phyloP scores from a whole-genome alignment of 1,140 invertebrate genomes.

The Lepidostoma basale region DNA sequence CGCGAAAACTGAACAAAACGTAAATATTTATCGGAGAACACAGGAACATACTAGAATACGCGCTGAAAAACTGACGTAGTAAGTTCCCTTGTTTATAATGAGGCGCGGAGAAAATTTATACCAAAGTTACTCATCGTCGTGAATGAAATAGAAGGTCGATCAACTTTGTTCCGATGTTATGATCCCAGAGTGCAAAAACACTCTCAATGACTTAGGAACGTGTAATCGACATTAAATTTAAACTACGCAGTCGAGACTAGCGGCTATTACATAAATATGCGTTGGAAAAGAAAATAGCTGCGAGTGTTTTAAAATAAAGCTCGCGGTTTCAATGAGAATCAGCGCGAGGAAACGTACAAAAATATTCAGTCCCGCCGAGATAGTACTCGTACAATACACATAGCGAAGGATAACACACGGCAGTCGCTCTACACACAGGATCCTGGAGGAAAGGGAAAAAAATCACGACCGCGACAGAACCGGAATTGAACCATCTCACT shows the following conservation, averaged over 20 bases:
- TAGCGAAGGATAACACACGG: background rate
- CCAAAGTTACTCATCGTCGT: constrained; percentile 17
- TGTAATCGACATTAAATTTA: constrained; percentile 4
- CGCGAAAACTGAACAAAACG: constrained; percentile 17
- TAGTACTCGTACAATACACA: too few relatives aligned
- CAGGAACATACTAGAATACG: constrained; percentile 17
- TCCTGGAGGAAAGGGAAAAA: constrained; percentile 1
- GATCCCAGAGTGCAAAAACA: constrained; percentile 2
- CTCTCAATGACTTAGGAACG: background rate
- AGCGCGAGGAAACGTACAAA: background rate
- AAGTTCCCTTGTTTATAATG: constrained; percentile 2
- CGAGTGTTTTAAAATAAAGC: background rate
- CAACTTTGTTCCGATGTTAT: constrained; percentile 8
- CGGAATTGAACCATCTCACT: constrained; percentile 23
- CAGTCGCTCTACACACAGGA: background rate
- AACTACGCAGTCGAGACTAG: background rate
- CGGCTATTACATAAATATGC: background rate
- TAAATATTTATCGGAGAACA: constrained; percentile 20
- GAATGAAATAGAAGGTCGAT: constrained; percentile 21
- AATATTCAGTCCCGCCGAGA: too few relatives aligned
- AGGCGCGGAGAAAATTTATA: constrained; percentile 11
- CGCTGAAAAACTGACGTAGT: constrained; percentile 15
- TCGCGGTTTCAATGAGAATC: background rate
- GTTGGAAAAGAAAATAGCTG: background rate
- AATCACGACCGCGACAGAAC: constrained; percentile 26